These are phyloP conservation scores for Chelmon rostratus DNA, from an alignment of 2,797 vertebrate species.

Conservation along the genomic window DNA sequence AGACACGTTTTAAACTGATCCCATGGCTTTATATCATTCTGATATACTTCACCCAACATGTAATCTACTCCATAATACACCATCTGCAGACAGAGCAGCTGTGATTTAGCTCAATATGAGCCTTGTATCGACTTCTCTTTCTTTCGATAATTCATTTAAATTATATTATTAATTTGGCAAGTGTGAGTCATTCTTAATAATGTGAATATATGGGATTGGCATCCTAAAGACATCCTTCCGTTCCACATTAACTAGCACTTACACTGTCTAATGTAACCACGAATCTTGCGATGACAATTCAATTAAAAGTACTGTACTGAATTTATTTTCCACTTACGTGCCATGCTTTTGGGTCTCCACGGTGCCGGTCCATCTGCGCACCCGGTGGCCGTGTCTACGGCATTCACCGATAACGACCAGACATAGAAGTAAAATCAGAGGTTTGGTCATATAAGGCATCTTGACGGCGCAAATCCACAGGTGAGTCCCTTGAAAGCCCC, in stretches of 20 bases:
- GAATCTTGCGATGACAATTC: neutral
- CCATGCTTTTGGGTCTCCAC: constrained; percentile 86
- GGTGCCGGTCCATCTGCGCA: constrained; percentile 89
- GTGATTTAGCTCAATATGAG: neutral
- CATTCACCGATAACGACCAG: constrained; percentile 87
- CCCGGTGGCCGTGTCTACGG: constrained; percentile 87
- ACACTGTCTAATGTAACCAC: too few species aligned
- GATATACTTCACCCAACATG: neutral
- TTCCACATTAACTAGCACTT: neutral
- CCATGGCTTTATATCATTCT: neutral
- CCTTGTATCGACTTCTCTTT: neutral
- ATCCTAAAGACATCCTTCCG: neutral
- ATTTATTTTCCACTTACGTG: constrained; percentile 83
- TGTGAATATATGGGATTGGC: too few species aligned
- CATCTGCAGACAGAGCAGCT: neutral
- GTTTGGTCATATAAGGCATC: constrained; percentile 89
- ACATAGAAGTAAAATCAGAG: constrained; percentile 87
- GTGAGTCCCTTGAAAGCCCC: constrained; percentile 78
- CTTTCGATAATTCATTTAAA: too few species aligned
- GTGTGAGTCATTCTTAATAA: neutral
- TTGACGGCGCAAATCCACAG: constrained; percentile 74
- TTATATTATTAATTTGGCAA: neutral
- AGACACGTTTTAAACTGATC: neutral
- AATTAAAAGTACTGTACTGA: neutral
- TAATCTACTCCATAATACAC: neutral